These are phyloP conservation scores for Echiichthys vipera DNA, from an alignment of 2,797 vertebrate species.

Conservation along the genomic window DNA sequence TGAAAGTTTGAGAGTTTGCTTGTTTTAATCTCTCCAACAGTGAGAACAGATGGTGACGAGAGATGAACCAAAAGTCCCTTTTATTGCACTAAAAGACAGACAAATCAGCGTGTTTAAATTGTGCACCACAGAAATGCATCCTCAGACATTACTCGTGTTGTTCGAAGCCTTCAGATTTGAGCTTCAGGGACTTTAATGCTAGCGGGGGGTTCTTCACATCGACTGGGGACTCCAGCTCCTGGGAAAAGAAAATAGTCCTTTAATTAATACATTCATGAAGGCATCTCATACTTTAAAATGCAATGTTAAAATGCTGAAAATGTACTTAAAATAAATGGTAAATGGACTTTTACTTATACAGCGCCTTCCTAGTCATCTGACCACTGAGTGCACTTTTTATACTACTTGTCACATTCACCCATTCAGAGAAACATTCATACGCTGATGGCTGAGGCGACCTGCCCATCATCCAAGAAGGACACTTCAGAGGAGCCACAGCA, in stretches of 20 bases:
- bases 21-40: no score
- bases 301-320: not conserved
- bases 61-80: no score
- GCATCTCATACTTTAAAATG: not conserved
- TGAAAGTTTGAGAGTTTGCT: no score
- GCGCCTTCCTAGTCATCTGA: no score
- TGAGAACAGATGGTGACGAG: no score
- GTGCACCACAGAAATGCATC: not conserved
- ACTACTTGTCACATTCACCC: no score
- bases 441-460: no score
- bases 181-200: constrained; percentile 6
- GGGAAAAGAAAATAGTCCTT: not conserved
- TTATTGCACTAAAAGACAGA: constrained; percentile 39
- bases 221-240: constrained; percentile 72
- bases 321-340: not conserved
- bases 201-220: constrained; percentile 47
- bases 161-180: not conserved
- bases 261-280: not conserved
- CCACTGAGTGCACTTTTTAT: no score
- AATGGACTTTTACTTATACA: no score
- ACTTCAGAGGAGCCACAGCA: no score
- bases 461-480: no score
- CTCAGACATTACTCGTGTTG: not conserved
- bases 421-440: no score
- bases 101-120: not conserved